Base-by-base conservation (phyloP, 2,888 invertebrate species). In the Trichogramma evanescens region DNA sequence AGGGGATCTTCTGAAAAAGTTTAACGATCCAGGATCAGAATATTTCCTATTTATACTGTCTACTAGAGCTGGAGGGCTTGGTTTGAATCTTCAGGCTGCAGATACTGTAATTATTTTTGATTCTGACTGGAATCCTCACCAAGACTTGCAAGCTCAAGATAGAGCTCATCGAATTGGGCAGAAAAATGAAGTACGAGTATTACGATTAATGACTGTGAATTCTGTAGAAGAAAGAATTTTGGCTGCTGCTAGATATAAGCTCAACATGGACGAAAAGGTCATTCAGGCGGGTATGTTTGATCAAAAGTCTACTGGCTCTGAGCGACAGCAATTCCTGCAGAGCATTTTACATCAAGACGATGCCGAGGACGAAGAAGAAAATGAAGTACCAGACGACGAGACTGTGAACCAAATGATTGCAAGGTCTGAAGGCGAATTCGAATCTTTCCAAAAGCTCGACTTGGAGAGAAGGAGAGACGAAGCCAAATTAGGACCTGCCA, bases 261-360 rank as follows among this genome's bases (percentile, higher is more conserved):
- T 99, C 58, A 99, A 99, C 78, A 97, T 99, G 88, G 99, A 99
- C 77, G 98, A 98, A 77, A 99, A 99, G 80, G 98, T 99, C 61
- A 99, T 99, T 75, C 98, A 99, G 79, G 99, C 99, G 48, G 99
- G 99, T 76, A 99, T 98, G 96, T 99, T 99, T 79, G 98, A 99
- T 83, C 97, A 99, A 76, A 97, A 98, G 77, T 98, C 97, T 0
- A 99, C 99, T 0, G 97, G 97, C 6, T 89, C 89, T 9, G 99
- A 99, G 78, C 85, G 99, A 58, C 93, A 95, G 73, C 94, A 96
- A 79, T 96, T 99, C 79, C 82, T 99, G 69, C 95, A 96, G 75
- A 92, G 89, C 66, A 95, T 99, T 72, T 82, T 99, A 57, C 93
- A 93, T 78, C 94, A 95, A 78, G 96, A 96, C 71, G 95, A 94